phyloP scores from a whole-genome alignment of 2,113 vertebrate genomes.

The Mustelus asterias region DNA sequence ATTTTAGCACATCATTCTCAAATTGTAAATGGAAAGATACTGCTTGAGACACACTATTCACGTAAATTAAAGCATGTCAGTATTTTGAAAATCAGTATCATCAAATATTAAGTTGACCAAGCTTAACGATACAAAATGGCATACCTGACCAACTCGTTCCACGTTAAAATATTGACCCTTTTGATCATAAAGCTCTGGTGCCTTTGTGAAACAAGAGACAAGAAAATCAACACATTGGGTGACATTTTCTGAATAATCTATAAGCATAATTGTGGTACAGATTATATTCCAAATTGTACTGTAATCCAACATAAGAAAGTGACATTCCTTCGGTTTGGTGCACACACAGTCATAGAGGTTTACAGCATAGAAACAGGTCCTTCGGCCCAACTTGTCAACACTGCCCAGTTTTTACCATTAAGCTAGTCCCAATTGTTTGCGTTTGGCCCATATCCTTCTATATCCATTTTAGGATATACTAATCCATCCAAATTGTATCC shows the following conservation, averaged over 20 bases:
- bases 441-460: too few species aligned
- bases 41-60: background rate
- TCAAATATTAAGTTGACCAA: background rate
- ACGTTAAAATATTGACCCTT: conserved; percentile 98
- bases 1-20: background rate
- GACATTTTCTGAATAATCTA: background rate
- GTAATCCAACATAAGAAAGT: background rate
- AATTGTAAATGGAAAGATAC: background rate
- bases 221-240: background rate
- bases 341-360: too few species aligned
- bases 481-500: too few species aligned
- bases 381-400: too few species aligned
- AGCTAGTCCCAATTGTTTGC: too few species aligned
- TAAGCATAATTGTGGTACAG: background rate
- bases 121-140: conserved; percentile 5
- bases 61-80: background rate
- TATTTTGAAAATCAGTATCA: background rate
- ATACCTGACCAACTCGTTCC: conserved; percentile 93
- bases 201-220: conserved; percentile 58
- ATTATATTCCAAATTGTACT: background rate
- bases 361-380: too few species aligned
- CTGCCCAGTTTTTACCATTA: too few species aligned
- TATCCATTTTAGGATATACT: too few species aligned
- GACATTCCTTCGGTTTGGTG: background rate
- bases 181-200: conserved; percentile 89